Base-by-base conservation (phyloP, 2,888 invertebrate species). In the Xestia sexstrigata region DNA sequence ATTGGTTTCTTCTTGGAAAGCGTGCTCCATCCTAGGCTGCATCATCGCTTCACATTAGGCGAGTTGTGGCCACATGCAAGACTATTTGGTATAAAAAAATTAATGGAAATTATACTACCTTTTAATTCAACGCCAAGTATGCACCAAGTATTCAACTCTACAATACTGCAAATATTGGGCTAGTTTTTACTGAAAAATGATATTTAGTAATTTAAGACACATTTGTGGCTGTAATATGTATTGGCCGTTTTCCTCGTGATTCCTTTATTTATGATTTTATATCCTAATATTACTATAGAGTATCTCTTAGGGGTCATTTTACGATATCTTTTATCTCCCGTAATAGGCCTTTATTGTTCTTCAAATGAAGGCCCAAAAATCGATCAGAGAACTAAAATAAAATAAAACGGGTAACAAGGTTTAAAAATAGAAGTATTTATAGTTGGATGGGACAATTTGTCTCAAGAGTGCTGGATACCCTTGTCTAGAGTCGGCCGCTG, bases 391-490 rank as follows among this genome's bases (percentile, higher is more conserved):
- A 49, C 49, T 52, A 39, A 77, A 72, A 77, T 77, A 52, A 23
- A 35, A 52, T 67, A 74, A 65, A 26, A 70, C 47, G n/a, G 23
- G 26, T 23, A 77, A 49, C n/a, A 17, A 74, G 62, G 58, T 78
- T 69, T 66, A 49, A 66, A 81, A 55, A 72, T 73, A 75, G 65
- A 73, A 23, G 13, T 81, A 9, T 60, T 69, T 65, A 17, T 81
- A 81, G 68, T 77, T 70, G 65, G 60, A 49, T 73, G 63, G 63
- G 67, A 62, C 79, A 84, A 87, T 87, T 88, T 87, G 83, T 87
- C 80, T 81, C 71, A 39, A 68, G 73, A 70, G 71, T 52, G 11
- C 67, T 83, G 49, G 74, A 69, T 77, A 79, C 73, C 75, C 72
- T 71, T 55, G 79, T 87, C 84, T 83, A 81, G 83, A 87, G 78